phyloP scores from a whole-genome alignment of 2,888 invertebrate species.

The Pristionchus entomophagus region DNA sequence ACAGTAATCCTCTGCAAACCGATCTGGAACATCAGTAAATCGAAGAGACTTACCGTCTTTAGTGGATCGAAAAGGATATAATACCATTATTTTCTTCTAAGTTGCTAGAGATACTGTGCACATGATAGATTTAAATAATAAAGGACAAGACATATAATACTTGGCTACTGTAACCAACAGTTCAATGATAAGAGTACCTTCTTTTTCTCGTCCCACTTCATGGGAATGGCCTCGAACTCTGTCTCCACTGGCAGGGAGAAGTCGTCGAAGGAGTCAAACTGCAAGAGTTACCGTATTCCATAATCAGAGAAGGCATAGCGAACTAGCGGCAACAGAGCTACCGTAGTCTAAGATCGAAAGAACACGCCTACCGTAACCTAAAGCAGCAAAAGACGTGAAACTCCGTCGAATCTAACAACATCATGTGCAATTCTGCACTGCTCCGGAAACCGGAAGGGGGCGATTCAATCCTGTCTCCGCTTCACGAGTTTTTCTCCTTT shows the following conservation, averaged over 20 bases:
- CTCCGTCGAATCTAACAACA: neutral
- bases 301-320: too few relatives aligned
- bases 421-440: neutral
- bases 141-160: too few relatives aligned
- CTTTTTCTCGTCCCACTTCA: slow-evolving; percentile 39
- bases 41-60: too few relatives aligned
- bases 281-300: neutral
- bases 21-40: too few relatives aligned
- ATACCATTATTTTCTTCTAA: too few relatives aligned
- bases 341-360: neutral
- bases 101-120: too few relatives aligned
- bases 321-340: neutral
- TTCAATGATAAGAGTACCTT: slow-evolving; percentile 7
- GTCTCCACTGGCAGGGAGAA: slow-evolving; percentile 30
- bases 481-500: slow-evolving; percentile 7
- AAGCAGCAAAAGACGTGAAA: neutral
- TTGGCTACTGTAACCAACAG: too few relatives aligned
- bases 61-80: too few relatives aligned
- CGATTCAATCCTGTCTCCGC: neutral
- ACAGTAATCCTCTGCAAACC: too few relatives aligned
- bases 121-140: too few relatives aligned
- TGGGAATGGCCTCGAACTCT: neutral
- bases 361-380: neutral
- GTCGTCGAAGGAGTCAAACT: slow-evolving; percentile 44
- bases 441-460: slow-evolving; percentile 25